These are phyloP conservation scores for Eupleurogrammus muticus DNA, from an alignment of 2,797 vertebrate genomes.

Conservation along the genomic window DNA sequence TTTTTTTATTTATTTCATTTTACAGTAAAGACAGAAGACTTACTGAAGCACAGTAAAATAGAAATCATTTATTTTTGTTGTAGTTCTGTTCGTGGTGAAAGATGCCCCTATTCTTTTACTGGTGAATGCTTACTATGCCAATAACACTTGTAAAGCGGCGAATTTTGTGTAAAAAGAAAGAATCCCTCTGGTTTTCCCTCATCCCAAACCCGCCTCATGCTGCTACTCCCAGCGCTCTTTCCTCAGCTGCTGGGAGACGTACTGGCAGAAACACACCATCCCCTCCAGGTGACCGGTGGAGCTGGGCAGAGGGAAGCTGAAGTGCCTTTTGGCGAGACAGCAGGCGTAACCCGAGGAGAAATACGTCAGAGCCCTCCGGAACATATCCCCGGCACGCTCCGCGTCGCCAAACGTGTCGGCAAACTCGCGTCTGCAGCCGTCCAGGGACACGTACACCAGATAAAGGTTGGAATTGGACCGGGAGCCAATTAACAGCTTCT, in stretches of 20 bases:
- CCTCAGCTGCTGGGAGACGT: constrained; percentile 65
- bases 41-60: too few relatives aligned
- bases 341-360: constrained; percentile 72
- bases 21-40: too few relatives aligned
- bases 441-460: constrained; percentile 70
- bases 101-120: neutral
- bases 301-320: constrained; percentile 45
- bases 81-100: neutral
- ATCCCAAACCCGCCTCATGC: neutral
- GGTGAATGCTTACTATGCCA: constrained; percentile 14
- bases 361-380: constrained; percentile 57
- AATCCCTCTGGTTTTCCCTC: too few relatives aligned
- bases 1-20: too few relatives aligned
- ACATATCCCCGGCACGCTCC: constrained; percentile 49
- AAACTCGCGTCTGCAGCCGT: constrained; percentile 61
- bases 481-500: constrained; percentile 54
- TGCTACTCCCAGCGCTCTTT: constrained; percentile 43
- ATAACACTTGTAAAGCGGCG: neutral
- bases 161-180: too few relatives aligned
- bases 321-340: constrained; percentile 67
- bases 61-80: too few relatives aligned
- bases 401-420: constrained; percentile 39
- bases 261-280: constrained; percentile 74
- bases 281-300: constrained; percentile 60
- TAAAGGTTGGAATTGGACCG: constrained; percentile 55